Base-by-base conservation (phyloP, 2,113 vertebrate genomes). In the Ariopsis seemanni region DNA sequence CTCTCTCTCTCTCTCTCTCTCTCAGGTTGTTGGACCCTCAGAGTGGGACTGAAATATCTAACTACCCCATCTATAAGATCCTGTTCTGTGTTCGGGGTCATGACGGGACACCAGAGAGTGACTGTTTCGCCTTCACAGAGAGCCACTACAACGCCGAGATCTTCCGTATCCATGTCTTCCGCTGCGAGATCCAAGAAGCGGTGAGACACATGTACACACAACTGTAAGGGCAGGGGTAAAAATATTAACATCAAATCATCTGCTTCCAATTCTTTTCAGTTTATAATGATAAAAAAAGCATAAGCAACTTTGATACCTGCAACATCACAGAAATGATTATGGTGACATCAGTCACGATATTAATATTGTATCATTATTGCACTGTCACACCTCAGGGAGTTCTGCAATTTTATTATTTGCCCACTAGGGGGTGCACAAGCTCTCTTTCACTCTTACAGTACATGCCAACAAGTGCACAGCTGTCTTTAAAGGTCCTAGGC, bases 61-160 rank as follows among this genome's bases (percentile, higher is more conserved):
- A 97, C 94, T 99, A 99, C 86, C 98, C 98, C 18, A 99, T 99
- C 92, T 98, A 99, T 92, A 99, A 99, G 95, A 99, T 99, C 90
- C 96, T 99, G 85, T 99, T 99, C 93, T 99, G 98, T 90, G 98
- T 99, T 79, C 94, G 98, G 87, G 98, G 98, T 50, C 98, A 99
- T 15, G 97, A 99, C 57, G 96, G 97, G 50, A 99, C 98, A 71
- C 94, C 96, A 4, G 98, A 99, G 94, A 98, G 97, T 0, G 98
- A 99, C 95, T 99, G 98, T 94, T 99, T 99, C 90, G 98, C 98
- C 91, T 99, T 99, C 93, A 99, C 98, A 7, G 98, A 99, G 94
- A 99, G 98, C 95, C 98, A 99, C 95, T 97, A 97, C 95, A 99
- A 99, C 57, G 95, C 98, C 0, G 98, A 99, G 91, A 98, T 99